Evolutionary conservation across 2,113 vertebrate species (phyloP).

Genomic region (Elgaria multicarinata): DNA sequence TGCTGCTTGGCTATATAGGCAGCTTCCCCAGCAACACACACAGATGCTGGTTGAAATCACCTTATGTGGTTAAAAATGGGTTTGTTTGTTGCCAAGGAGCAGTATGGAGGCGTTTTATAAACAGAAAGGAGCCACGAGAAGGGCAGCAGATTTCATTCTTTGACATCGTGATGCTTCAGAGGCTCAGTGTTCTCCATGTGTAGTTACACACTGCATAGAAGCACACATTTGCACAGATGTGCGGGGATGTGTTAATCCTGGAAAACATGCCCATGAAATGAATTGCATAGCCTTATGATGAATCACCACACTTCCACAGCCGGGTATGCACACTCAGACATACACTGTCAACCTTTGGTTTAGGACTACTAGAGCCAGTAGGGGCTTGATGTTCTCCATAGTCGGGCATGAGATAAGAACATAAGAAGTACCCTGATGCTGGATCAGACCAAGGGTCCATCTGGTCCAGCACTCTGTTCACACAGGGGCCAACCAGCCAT

Average conservation of each 20-base stretch:
- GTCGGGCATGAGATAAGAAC: background rate
- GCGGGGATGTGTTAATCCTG: background rate
- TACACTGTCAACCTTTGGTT: background rate
- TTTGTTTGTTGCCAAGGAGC: slow-evolving; percentile 70
- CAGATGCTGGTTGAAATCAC: slow-evolving; percentile 57
- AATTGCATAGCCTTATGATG: background rate
- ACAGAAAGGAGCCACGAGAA: slow-evolving; percentile 24
- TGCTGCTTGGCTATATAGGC: slow-evolving; percentile 7
- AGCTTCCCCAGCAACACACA: slow-evolving; percentile 54
- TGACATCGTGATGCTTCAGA: background rate
- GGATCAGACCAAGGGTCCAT: too few relatives aligned
- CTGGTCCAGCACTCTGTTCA: too few relatives aligned
- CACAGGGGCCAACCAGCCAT: too few relatives aligned
- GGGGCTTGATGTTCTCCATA: background rate
- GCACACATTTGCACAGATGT: background rate
- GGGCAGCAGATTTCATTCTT: background rate
- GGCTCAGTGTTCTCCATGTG: background rate
- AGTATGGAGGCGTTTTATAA: slow-evolving; percentile 60
- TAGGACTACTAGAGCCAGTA: background rate
- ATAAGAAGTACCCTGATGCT: too few relatives aligned
- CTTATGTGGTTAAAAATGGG: slow-evolving; percentile 39
- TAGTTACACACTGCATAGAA: accelerated
- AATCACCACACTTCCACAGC: background rate
- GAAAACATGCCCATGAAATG: background rate
- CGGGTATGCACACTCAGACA: background rate